A percentile compares a stretch with the other conserved stretches of the same genome.
Evolutionary conservation across 2,113 vertebrate species (phyloP).

Genomic region (Panurus biarmicus): DNA sequence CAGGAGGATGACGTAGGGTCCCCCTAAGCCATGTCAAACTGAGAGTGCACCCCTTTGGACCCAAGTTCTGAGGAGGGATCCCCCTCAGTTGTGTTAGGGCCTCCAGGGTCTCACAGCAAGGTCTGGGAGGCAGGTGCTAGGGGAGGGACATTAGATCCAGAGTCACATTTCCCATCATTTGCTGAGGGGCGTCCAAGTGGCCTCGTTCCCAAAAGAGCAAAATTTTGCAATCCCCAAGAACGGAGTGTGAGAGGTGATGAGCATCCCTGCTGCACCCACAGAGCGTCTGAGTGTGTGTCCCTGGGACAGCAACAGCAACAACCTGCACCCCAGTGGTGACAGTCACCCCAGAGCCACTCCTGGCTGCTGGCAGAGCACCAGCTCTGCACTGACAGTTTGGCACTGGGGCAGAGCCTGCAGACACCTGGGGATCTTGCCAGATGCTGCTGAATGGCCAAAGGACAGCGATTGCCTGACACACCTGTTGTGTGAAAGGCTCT

Average conservation of each 20-base stretch:
- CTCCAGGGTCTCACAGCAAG: not conserved
- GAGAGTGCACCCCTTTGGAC: not conserved
- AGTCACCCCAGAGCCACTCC: not conserved
- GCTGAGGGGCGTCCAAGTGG: not conserved
- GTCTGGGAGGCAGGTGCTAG: not conserved
- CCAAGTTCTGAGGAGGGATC: not conserved
- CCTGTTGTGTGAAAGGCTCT: not conserved
- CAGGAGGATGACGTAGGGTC: not conserved
- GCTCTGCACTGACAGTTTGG: not conserved
- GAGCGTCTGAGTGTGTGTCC: rapidly evolving
- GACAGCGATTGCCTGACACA: not conserved
- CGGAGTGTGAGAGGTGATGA: not conserved
- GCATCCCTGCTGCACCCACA: not conserved
- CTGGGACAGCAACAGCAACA: not conserved
- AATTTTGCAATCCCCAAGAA: not conserved
- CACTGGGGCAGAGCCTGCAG: not conserved
- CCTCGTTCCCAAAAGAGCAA: not conserved
- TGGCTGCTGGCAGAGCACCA: not conserved
- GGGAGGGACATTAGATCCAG: not conserved
- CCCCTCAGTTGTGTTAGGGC: too few relatives aligned
- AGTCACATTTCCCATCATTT: not conserved
- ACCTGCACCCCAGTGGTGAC: not conserved
- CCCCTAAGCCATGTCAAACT: not conserved
- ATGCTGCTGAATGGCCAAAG: not conserved
- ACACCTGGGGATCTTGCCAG: not conserved